Conservation (phyloP, 2,113 vertebrate species). For the Bostrychus sinensis region DNA sequence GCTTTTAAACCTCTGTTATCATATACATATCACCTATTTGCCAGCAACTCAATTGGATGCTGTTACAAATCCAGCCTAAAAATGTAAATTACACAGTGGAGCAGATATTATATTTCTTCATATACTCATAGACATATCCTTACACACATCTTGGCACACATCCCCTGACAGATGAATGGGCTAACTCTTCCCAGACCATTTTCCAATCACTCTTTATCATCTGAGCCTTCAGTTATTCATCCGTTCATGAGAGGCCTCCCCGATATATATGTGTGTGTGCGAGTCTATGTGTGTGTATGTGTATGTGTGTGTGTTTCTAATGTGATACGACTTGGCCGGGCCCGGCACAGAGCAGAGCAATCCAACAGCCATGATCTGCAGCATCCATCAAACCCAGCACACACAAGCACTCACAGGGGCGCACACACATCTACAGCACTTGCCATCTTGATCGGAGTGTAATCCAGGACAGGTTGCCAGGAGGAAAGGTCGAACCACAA, state of each 20-base stretch:
- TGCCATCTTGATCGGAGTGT: conserved; percentile 63
- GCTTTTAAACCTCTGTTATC: not conserved
- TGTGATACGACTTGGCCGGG: conserved; percentile 55
- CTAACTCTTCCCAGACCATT: conserved; percentile 28
- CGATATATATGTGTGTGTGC: conserved; percentile 1
- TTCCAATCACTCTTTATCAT: conserved; percentile 59
- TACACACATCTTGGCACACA: not conserved
- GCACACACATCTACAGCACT: conserved; percentile 42
- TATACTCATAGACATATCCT: not conserved
- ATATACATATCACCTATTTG: not conserved
- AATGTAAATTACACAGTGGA: conserved; percentile 1
- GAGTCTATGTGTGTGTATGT: conserved; percentile 11
- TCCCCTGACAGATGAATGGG: conserved; percentile 31
- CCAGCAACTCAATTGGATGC: no score
- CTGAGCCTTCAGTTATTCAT: conserved; percentile 42
- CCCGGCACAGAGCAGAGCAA: conserved; percentile 47
- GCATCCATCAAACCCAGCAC: conserved; percentile 56
- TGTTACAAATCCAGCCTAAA: not conserved
- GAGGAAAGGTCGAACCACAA: conserved; percentile 64
- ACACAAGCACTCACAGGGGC: not conserved
- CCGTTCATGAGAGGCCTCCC: conserved; percentile 5
- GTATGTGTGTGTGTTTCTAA: conserved; percentile 20
- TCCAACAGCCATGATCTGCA: conserved; percentile 62
- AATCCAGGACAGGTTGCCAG: conserved; percentile 65
- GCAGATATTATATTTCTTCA: not conserved